These are phyloP conservation scores for Enteromius thamalakanensis DNA, from an alignment of 2,797 vertebrate species.

Conservation along the genomic window DNA sequence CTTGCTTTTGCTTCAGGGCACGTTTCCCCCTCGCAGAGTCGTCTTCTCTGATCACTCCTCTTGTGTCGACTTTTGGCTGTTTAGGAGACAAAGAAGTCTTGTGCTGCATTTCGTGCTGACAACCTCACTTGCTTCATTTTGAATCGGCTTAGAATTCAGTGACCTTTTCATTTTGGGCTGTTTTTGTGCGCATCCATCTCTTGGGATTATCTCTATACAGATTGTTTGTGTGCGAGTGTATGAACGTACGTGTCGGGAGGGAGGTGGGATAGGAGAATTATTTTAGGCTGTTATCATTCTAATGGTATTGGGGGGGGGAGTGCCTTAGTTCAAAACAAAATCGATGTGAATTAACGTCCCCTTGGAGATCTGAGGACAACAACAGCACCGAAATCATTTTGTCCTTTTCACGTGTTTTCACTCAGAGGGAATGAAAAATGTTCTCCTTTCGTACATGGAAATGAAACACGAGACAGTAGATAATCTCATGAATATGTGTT, in stretches of 20 bases:
- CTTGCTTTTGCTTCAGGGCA: slow-evolving; percentile 29
- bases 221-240: slow-evolving; percentile 23
- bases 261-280: slow-evolving; percentile 28
- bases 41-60: slow-evolving; percentile 23
- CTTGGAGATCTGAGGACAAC: slow-evolving; percentile 55
- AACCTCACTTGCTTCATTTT: slow-evolving; percentile 37
- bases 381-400: slow-evolving; percentile 68
- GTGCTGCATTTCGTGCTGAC: slow-evolving; percentile 41
- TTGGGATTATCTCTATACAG: slow-evolving; percentile 45
- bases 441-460: slow-evolving; percentile 72
- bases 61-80: slow-evolving; percentile 37
- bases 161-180: slow-evolving; percentile 36
- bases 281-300: slow-evolving; percentile 49
- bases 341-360: slow-evolving; percentile 66
- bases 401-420: slow-evolving; percentile 72
- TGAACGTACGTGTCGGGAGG: slow-evolving; percentile 17
- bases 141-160: slow-evolving; percentile 46
- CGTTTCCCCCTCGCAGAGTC: slow-evolving; percentile 22
- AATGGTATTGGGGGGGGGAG: slow-evolving; percentile 20
- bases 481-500: slow-evolving; percentile 81
- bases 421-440: slow-evolving; percentile 69
- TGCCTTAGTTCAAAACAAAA: slow-evolving; percentile 45
- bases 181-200: slow-evolving; percentile 39
- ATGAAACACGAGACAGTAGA: slow-evolving; percentile 74
- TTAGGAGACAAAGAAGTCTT: slow-evolving; percentile 49